phyloP scores from a whole-genome alignment of 2,113 vertebrate species.

The Canis aureus region DNA sequence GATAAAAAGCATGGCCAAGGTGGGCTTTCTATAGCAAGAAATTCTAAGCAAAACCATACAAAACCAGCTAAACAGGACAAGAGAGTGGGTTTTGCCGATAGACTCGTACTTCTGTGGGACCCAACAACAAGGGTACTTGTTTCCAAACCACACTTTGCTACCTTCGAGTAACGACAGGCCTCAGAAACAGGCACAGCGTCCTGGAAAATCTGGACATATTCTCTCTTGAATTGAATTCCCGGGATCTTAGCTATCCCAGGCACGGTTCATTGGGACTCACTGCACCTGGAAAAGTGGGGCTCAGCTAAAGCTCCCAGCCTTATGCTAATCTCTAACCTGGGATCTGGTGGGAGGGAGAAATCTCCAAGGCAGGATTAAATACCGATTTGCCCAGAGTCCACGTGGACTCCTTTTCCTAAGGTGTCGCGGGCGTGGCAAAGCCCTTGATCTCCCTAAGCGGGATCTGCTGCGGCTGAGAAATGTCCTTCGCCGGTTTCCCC shows the following conservation, averaged over 20 bases:
- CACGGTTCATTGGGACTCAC: neutral
- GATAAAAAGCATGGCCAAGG: neutral
- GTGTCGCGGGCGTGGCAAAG: accelerated
- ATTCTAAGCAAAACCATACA: too few relatives aligned
- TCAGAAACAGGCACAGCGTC: neutral
- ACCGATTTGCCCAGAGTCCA: neutral
- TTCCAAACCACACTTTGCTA: too few relatives aligned
- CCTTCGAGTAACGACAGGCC: too few relatives aligned
- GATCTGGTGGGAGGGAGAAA: neutral
- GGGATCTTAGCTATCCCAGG: neutral
- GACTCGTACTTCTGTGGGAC: too few relatives aligned
- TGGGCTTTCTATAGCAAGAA: neutral
- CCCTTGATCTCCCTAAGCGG: neutral
- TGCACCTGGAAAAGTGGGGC: neutral
- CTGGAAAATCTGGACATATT: neutral
- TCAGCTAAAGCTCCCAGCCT: neutral
- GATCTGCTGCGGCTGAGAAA: neutral
- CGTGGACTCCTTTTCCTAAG: neutral
- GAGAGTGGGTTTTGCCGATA: too few relatives aligned
- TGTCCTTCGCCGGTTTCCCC: neutral
- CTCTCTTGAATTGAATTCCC: neutral
- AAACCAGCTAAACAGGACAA: too few relatives aligned
- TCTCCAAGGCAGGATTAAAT: neutral
- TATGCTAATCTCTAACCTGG: neutral
- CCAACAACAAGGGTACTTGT: too few relatives aligned